Percentiles rank a stretch among this genome's conserved stretches.
These are phyloP conservation scores for Euphysa ruthae DNA, from an alignment of 30 jellyfish, hydroid and myxozoan genomes.

Conservation along the genomic window DNA sequence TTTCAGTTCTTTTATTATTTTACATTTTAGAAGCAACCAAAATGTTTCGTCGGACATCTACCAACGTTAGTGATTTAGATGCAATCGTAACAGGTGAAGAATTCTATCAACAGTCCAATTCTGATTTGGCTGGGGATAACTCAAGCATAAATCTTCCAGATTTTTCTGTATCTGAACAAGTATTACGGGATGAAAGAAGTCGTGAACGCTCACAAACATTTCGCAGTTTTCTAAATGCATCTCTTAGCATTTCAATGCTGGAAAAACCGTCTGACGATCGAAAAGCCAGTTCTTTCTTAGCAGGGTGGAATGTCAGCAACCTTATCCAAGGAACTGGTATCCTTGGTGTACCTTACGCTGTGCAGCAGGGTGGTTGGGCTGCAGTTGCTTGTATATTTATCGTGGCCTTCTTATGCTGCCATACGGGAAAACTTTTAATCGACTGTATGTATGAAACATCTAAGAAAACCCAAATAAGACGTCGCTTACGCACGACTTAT, in stretches of 20 bases:
- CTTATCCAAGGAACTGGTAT: constrained; percentile 93
- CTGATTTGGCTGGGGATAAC: too few relatives aligned
- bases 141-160: too few relatives aligned
- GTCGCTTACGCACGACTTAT: constrained; percentile 67
- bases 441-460: constrained; percentile 88
- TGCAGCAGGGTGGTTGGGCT: constrained; percentile 93
- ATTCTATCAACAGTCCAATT: too few relatives aligned
- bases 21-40: too few relatives aligned
- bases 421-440: constrained; percentile 70
- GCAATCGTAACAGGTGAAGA: too few relatives aligned
- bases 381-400: constrained; percentile 74
- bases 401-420: constrained; percentile 79
- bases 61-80: too few relatives aligned
- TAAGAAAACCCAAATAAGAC: constrained; percentile 43
- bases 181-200: too few relatives aligned
- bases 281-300: constrained; percentile 78
- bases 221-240: too few relatives aligned
- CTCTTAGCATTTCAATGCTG: constrained; percentile 75
- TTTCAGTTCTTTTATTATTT: too few relatives aligned
- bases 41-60: too few relatives aligned
- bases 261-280: constrained; percentile 89
- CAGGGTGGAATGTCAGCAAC: constrained; percentile 93
- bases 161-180: too few relatives aligned
- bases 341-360: constrained; percentile 67
- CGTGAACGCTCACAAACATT: constrained; percentile 4